phyloP scores from a whole-genome alignment of 2,113 vertebrate species.

The Pachyramphus minor region DNA sequence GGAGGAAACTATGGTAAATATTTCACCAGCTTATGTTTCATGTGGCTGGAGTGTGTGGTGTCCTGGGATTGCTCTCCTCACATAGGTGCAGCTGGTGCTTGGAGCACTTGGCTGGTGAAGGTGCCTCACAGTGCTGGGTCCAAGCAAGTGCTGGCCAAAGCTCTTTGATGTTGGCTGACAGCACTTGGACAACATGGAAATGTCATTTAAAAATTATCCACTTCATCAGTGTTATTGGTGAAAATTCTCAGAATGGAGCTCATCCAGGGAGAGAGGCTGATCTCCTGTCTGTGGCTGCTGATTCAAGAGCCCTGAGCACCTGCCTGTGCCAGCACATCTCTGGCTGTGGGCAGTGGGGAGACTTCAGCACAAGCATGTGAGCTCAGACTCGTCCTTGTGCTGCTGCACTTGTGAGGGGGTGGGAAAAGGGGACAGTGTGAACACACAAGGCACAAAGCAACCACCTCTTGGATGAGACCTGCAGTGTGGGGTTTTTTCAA shows the following conservation, averaged over 20 bases:
- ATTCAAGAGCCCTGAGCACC: not conserved
- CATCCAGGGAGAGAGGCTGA: not conserved
- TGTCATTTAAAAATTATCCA: not conserved
- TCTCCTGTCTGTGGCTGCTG: not conserved
- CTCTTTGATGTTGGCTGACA: not conserved
- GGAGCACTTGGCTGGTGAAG: not conserved
- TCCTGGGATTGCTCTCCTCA: not conserved
- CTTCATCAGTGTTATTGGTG: not conserved
- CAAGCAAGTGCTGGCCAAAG: not conserved
- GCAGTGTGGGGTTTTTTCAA: too few species aligned
- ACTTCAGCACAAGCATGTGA: not conserved
- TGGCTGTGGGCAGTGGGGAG: accelerated
- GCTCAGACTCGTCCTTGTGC: not conserved
- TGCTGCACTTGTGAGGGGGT: not conserved
- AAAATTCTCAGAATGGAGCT: not conserved
- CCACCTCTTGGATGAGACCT: not conserved
- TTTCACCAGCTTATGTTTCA: not conserved
- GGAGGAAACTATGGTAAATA: not conserved
- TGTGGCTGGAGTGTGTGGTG: not conserved
- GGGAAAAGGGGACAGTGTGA: not conserved
- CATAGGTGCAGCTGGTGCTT: not conserved
- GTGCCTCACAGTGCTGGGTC: not conserved
- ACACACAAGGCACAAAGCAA: accelerated
- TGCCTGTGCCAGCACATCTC: not conserved
- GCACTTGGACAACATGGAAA: not conserved